Percentiles rank a stretch among this genome's conserved stretches.
phyloP scores from a whole-genome alignment of 2,113 vertebrate genomes.

The Hoplias malabaricus region DNA sequence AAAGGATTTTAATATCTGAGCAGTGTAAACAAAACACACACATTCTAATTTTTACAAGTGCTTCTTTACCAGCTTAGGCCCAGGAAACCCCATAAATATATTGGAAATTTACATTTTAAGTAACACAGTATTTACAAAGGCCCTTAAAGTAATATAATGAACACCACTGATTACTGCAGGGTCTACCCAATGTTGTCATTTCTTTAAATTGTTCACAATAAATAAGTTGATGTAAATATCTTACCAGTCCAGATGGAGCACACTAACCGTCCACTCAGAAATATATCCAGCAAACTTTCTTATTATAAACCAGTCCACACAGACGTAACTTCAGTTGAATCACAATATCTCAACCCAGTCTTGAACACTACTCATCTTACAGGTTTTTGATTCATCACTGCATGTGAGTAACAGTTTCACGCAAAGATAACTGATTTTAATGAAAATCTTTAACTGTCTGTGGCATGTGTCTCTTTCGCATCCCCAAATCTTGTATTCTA shows the following conservation, averaged over 20 bases:
- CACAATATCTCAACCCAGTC: background rate
- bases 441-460: background rate
- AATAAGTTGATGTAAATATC: background rate
- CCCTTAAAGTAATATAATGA: too few species aligned
- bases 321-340: background rate
- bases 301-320: background rate
- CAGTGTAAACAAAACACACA: too few species aligned
- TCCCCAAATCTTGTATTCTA: background rate
- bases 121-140: too few species aligned
- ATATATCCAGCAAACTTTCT: background rate
- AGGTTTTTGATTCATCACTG: background rate
- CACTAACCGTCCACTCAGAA: background rate
- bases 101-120: too few species aligned
- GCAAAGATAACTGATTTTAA: background rate
- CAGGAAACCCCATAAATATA: too few species aligned
- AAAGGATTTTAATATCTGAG: too few species aligned
- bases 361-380: background rate
- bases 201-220: background rate
- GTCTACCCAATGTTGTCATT: too few species aligned
- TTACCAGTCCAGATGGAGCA: background rate
- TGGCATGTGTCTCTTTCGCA: background rate
- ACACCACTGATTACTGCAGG: too few species aligned
- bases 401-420: background rate
- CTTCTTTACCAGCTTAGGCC: too few species aligned
- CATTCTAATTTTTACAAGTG: too few species aligned